phyloP scores from a whole-genome alignment of 2,888 invertebrate species.

The Callyntrura guangdongensis region DNA sequence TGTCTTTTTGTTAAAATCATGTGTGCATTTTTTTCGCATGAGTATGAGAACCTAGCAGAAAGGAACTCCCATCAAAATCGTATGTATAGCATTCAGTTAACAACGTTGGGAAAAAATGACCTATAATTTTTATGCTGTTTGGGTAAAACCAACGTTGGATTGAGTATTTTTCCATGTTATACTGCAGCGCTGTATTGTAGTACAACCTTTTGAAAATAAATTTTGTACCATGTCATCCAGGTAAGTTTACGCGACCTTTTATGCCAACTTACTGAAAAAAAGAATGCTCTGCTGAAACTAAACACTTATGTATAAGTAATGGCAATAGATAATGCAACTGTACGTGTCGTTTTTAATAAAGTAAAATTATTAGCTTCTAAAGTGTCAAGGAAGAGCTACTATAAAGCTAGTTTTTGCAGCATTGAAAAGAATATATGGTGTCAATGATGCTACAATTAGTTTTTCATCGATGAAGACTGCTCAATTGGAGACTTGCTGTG shows the following conservation, averaged over 20 bases:
- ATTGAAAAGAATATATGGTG: constrained; percentile 27
- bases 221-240: background rate
- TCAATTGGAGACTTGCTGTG: background rate
- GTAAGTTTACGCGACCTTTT: background rate
- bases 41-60: constrained; percentile 42
- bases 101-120: constrained; percentile 72
- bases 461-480: background rate
- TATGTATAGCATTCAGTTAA: too few species aligned
- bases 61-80: constrained; percentile 27
- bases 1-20: background rate
- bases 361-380: background rate
- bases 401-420: constrained; percentile 2
- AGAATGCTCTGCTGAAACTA: too few species aligned
- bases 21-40: constrained; percentile 26
- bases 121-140: constrained; percentile 53
- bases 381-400: constrained; percentile 41
- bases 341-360: too few species aligned
- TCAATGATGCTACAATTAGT: constrained; percentile 12
- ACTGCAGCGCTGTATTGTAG: too few species aligned
- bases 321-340: background rate
- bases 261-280: background rate
- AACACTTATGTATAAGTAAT: too few species aligned
- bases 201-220: too few species aligned
- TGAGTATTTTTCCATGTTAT: too few species aligned
- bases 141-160: background rate